Conservation (phyloP, 2,113 vertebrate genomes). For the Elephantulus edwardii region DNA sequence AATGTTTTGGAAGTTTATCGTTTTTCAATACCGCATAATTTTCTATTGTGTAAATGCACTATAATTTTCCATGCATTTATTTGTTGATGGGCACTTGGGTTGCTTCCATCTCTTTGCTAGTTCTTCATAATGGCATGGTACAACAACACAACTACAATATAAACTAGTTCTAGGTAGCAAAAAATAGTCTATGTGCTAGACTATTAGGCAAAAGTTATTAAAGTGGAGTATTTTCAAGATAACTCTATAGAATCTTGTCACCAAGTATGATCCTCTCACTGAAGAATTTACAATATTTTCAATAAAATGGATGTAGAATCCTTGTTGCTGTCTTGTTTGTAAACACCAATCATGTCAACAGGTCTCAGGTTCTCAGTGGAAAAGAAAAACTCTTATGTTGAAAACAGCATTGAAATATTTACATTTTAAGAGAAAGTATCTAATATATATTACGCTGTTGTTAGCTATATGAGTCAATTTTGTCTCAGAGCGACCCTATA, state of each 20-base stretch:
- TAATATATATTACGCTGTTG: neutral
- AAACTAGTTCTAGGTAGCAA: too few relatives aligned
- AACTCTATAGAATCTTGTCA: neutral
- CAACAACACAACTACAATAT: too few relatives aligned
- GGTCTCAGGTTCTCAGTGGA: neutral
- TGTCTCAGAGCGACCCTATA: too few relatives aligned
- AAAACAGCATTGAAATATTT: neutral
- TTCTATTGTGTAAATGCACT: too few relatives aligned
- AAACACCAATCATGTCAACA: neutral
- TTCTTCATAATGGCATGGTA: too few relatives aligned
- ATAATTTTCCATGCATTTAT: too few relatives aligned
- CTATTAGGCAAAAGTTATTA: neutral
- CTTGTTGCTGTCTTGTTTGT: neutral
- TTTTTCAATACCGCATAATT: too few relatives aligned
- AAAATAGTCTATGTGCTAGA: too few relatives aligned
- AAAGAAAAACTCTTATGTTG: neutral
- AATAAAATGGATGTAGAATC: neutral
- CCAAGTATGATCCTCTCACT: neutral
- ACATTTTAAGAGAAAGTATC: neutral
- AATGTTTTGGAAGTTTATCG: too few relatives aligned
- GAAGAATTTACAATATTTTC: constrained; percentile 2
- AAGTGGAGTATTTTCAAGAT: neutral
- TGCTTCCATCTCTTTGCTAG: too few relatives aligned
- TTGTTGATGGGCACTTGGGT: too few relatives aligned
- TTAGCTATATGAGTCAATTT: neutral